Conservation (phyloP, 2,888 invertebrate species). For the Resseliella maxima region DNA sequence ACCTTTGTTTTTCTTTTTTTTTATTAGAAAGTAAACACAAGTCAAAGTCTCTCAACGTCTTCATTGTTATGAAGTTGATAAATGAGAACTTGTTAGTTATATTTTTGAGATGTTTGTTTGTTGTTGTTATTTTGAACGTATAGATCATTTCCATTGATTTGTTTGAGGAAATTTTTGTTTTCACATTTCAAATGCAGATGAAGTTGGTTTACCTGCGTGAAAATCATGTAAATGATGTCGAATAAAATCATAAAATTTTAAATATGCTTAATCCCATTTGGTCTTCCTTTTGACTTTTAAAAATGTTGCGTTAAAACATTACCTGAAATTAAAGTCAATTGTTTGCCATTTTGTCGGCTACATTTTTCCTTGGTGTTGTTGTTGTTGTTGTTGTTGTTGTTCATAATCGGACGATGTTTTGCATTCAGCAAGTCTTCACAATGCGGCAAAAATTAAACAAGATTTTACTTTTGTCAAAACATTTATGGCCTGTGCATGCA, state of each 20-base stretch:
- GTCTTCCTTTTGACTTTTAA: background rate
- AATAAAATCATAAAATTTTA: conserved; percentile 35
- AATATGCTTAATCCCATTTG: conserved; percentile 39
- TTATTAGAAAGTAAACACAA: background rate
- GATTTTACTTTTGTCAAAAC: background rate
- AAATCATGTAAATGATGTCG: conserved; percentile 17
- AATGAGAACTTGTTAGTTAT: background rate
- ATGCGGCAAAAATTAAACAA: background rate
- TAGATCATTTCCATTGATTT: background rate
- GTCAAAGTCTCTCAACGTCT: background rate
- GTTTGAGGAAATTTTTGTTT: background rate
- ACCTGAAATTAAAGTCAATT: conserved; percentile 43
- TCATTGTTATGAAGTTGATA: background rate
- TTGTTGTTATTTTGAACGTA: background rate
- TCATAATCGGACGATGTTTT: background rate
- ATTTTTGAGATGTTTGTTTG: background rate
- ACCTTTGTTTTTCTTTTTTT: background rate
- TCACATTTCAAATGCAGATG: background rate
- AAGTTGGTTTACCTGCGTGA: background rate
- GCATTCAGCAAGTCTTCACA: background rate
- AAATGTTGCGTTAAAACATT: background rate
- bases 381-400: too few species aligned
- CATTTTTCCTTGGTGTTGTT: background rate
- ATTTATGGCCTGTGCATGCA: background rate
- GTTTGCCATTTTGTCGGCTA: conserved; percentile 39